Base-by-base conservation (phyloP, 2,797 vertebrate genomes). In the Sibirionetta formosa region DNA sequence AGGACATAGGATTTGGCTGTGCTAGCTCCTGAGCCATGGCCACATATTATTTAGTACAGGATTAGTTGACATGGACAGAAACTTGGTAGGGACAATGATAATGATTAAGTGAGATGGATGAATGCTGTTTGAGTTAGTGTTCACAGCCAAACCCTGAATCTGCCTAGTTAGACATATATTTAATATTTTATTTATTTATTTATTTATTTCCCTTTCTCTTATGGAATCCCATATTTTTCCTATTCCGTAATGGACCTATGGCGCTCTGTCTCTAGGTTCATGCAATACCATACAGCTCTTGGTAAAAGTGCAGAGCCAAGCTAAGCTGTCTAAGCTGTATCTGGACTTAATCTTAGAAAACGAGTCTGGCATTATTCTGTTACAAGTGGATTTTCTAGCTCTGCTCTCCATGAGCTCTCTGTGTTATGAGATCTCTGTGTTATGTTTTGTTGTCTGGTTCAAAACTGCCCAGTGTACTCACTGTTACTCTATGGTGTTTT, bases 51-150 rank as follows among this genome's bases (percentile, higher is more conserved):
- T 85, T 53, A 56, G 18, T 51, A 27, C 11, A 29, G 3, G 20
- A 9, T 61, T 51, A 56, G 15, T 7, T 71, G 38, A 36, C 18
- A 4, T 36, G 50, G 27, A 63, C 11, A 51, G 71, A 82, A 68
- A 22, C n/a, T 72, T 77, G 9, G 40, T 12, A 71, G 46, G 27
- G 10, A 24, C 0, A 0, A 24, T 24, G 13, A 35, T n/a, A 26
- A 66, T 29, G 9, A 24, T 40, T 80, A 77, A 88, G 57, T 66
- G 50, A 1, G 14, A 57, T 29, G 29, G 18, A 29, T 46, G 36
- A 56, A 77, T 42, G 14, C 2, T 53, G 6, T 66, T 35, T 50
- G 38, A 81, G 35, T 7, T 40, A 31, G 1, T 81, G n/a, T 69
- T 75, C 19, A 27, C 33, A 20, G 4, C 20, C 12, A 56, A 22